Base-by-base conservation (phyloP, 2,113 vertebrate genomes). In the Chaetops frenatus region DNA sequence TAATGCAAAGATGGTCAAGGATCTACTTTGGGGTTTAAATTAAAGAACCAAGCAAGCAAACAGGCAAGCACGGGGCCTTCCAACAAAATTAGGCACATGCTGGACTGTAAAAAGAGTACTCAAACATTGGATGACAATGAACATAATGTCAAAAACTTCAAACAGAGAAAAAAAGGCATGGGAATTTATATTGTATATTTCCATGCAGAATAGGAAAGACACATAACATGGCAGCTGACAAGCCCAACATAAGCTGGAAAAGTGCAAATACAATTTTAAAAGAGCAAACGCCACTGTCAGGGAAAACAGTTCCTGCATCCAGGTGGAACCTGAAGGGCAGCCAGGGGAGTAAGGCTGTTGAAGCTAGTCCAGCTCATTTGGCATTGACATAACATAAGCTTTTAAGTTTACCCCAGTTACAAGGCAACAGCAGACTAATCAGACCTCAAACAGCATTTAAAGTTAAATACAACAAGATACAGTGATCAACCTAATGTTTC, bases 41-140 rank as follows among this genome's bases (percentile, higher is more conserved):
- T 33, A 42, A 78, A 71, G 35, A 73, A 64, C 1, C 3, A 38
- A 86, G 56, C 33, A 84, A 74, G 27, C 8, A 81, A 54, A n/a
- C 2, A 66, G 38, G 28, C 19, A 83, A 77, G 44, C 24, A 47
- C 4, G 47, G 28, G 10, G 8, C 20, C 56, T 87, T 79, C n/a
- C 36, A 53, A 65, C 1, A 61, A 86, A 73, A 48, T 15, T 16
- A 86, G 71, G 47, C 23, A 31, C 3, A 11, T 1, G 7, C 3
- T 13, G 7, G 58, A 31, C 44, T 40, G 6, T n/a, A 65, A 64
- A 76, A 35, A 70, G 35, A 38, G 28, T 21, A 33, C 16, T n/a
- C 27, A 61, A 81, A 64, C 28, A 13, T 7, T 0, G 0, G 25
- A 22, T 67, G n/a, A 12, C 15, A 77, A 31, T 21, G 15, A 36